phyloP scores from a whole-genome alignment of 1,140 invertebrate genomes.

The Drosophila equinoxialis region DNA sequence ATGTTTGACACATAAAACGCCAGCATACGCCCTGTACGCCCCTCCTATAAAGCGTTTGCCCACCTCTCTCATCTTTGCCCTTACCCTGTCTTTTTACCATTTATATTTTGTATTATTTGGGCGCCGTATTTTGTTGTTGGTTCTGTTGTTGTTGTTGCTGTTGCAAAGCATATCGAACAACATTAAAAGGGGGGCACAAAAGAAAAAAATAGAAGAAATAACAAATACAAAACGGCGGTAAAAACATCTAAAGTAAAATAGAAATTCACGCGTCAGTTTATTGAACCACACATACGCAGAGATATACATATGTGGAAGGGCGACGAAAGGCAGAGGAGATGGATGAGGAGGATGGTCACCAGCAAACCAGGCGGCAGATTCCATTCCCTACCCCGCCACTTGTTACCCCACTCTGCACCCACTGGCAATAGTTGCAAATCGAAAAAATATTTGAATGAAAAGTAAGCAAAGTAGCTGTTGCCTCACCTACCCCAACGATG shows the following conservation, averaged over 20 bases:
- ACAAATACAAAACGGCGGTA: slow-evolving; percentile 4
- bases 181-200: slow-evolving; percentile 49
- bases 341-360: not conserved
- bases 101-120: slow-evolving; percentile 31
- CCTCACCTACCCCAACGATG: not conserved
- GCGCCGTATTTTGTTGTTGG: slow-evolving; percentile 29
- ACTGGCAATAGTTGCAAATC: slow-evolving; percentile 34
- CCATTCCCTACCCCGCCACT: slow-evolving; percentile 21
- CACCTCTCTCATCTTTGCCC: slow-evolving; percentile 7
- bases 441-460: slow-evolving; percentile 74
- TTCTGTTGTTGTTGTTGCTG: slow-evolving; percentile 21
- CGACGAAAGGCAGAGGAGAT: not conserved
- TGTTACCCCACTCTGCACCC: not conserved
- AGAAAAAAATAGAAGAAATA: slow-evolving; percentile 22
- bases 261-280: slow-evolving; percentile 75
- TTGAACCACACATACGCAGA: slow-evolving; percentile 59
- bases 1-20: slow-evolving; percentile 73
- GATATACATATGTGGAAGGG: not conserved
- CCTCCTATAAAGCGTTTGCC: slow-evolving; percentile 1
- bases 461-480: slow-evolving; percentile 72
- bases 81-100: slow-evolving; percentile 11
- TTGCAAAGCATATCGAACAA: slow-evolving; percentile 53
- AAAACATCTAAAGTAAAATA: slow-evolving; percentile 50
- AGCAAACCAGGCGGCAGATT: slow-evolving; percentile 45
- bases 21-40: slow-evolving; percentile 27